Conservation (phyloP, 2,888 invertebrate species). For the Vanessa cardui region DNA sequence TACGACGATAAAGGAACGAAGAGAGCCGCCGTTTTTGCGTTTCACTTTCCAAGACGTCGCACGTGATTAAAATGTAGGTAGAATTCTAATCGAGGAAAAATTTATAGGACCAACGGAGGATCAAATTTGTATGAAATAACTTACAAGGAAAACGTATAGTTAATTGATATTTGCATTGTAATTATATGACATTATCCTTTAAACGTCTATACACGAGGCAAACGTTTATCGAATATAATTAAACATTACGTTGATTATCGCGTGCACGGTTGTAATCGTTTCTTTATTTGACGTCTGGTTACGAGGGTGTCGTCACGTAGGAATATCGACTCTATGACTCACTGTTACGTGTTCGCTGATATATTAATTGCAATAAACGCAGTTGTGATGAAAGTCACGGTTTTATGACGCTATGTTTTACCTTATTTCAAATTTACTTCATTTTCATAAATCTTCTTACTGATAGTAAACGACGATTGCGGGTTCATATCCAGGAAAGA, state of each 20-base stretch:
- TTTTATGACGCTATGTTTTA: background rate
- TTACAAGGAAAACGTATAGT: constrained; percentile 38
- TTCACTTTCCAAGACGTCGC: too few species aligned
- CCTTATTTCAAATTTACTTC: background rate
- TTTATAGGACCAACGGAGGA: too few species aligned
- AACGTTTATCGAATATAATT: constrained; percentile 27
- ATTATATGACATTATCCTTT: constrained; percentile 34
- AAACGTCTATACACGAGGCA: constrained; percentile 31
- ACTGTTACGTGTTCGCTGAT: constrained; percentile 3
- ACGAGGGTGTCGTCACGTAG: constrained; percentile 32
- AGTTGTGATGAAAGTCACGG: constrained; percentile 19
- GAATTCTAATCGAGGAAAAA: too few species aligned
- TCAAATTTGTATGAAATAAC: constrained; percentile 24
- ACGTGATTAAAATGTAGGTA: too few species aligned
- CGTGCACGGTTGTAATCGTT: constrained; percentile 5
- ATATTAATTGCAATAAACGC: background rate
- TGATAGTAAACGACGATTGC: too few species aligned
- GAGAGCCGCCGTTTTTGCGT: too few species aligned
- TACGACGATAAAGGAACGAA: too few species aligned
- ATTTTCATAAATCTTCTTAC: too few species aligned
- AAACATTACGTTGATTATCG: constrained; percentile 22
- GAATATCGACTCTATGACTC: constrained; percentile 24
- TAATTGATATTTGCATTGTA: constrained; percentile 38
- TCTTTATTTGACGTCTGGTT: background rate
- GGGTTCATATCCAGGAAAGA: too few species aligned